Conservation (phyloP, 2,113 vertebrate genomes). For the Eptesicus fuscus region DNA sequence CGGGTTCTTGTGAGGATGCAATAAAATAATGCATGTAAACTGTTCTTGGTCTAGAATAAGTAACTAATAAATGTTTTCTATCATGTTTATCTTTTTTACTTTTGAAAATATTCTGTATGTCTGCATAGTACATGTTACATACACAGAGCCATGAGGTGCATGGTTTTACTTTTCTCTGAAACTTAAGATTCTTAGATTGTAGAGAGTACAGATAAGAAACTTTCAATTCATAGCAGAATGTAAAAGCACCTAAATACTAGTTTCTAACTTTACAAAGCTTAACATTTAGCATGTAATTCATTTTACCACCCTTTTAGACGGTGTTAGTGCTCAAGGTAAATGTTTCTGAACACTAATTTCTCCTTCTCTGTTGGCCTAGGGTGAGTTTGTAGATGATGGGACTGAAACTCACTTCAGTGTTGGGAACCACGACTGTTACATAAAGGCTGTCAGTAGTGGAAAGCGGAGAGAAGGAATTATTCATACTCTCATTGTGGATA, state of each 20-base stretch:
- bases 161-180: not conserved
- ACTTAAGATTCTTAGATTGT: not conserved
- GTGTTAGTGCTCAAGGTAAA: not conserved
- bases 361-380: slow-evolving; percentile 79
- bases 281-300: not conserved
- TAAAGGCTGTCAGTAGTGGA: slow-evolving; percentile 98
- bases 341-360: not conserved
- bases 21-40: not conserved
- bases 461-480: slow-evolving; percentile 95
- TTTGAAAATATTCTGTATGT: not conserved
- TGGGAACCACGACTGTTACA: slow-evolving; percentile 91
- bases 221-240: not conserved
- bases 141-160: not conserved
- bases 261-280: not conserved
- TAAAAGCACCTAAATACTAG: not conserved
- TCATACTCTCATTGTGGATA: slow-evolving; percentile 93
- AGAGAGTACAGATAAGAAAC: not conserved
- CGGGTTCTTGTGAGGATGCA: not conserved
- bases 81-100: not conserved
- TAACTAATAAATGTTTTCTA: not conserved
- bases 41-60: not conserved
- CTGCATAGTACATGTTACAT: not conserved
- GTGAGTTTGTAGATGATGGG: slow-evolving; percentile 99
- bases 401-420: slow-evolving; percentile 97
- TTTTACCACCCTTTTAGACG: not conserved